Evolutionary conservation across 2,888 invertebrate genomes (phyloP).

Genomic region (Cerastoderma edule): DNA sequence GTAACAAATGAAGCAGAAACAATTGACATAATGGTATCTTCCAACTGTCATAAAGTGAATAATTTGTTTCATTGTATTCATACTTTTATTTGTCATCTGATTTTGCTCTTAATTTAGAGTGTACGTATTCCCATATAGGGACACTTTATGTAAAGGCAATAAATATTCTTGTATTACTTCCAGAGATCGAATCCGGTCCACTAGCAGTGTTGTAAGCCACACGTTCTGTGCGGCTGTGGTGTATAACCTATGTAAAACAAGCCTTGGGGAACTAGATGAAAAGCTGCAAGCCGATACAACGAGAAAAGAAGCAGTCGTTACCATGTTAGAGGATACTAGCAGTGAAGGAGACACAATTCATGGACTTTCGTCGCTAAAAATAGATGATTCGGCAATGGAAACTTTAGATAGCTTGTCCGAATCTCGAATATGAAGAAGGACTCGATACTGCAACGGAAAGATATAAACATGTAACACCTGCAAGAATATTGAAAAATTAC

Average conservation of each 20-base stretch:
- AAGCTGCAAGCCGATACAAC: slow-evolving; percentile 24
- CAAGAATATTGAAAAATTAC: no score
- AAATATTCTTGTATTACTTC: slow-evolving; percentile 27
- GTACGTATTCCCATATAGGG: no score
- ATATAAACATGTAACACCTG: no score
- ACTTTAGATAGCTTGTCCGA: not conserved
- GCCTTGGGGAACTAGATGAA: slow-evolving; percentile 42
- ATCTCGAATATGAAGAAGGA: slow-evolving; percentile 7
- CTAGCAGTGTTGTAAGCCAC: slow-evolving; percentile 75
- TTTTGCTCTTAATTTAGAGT: no score
- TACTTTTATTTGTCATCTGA: no score
- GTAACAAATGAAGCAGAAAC: no score
- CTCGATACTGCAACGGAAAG: no score
- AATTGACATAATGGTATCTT: no score
- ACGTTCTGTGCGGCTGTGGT: slow-evolving; percentile 71
- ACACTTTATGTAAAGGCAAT: not conserved
- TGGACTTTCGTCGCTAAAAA: not conserved
- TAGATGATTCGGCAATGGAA: not conserved
- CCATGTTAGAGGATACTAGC: slow-evolving; percentile 1
- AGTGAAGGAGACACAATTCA: not conserved
- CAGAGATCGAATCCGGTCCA: slow-evolving; percentile 77
- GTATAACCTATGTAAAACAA: slow-evolving; percentile 65
- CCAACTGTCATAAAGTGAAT: no score
- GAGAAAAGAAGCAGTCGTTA: slow-evolving; percentile 27
- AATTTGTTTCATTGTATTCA: no score